phyloP scores from a whole-genome alignment of 2,888 invertebrate genomes.

The Microctonus hyperodae region DNA sequence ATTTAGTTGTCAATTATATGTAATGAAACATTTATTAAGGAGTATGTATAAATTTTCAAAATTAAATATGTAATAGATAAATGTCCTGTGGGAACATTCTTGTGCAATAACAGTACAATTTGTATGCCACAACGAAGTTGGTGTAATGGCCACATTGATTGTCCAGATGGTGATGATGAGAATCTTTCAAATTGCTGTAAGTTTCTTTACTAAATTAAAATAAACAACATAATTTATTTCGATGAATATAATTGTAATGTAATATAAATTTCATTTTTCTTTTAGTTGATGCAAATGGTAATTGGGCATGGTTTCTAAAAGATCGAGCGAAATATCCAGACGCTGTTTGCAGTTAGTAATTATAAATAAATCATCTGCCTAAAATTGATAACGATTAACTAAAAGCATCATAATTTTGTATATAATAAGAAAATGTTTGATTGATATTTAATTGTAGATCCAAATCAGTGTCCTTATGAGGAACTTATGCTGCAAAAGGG shows the following conservation, averaged over 20 bases:
- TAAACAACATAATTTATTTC: neutral
- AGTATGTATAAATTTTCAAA: neutral
- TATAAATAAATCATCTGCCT: too few species aligned
- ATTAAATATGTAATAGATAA: constrained; percentile 59
- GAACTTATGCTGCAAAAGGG: constrained; percentile 14
- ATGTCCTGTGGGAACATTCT: constrained; percentile 67
- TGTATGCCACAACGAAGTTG: constrained; percentile 67
- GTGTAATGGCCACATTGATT: constrained; percentile 66
- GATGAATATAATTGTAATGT: neutral
- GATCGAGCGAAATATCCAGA: constrained; percentile 33
- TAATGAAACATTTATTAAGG: neutral
- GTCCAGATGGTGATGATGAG: constrained; percentile 63
- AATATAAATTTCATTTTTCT: constrained; percentile 20
- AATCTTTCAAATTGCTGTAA: constrained; percentile 55
- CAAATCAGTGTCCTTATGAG: constrained; percentile 39
- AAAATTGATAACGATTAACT: too few species aligned
- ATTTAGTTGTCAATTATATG: neutral
- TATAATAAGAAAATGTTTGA: too few species aligned
- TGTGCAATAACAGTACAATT: constrained; percentile 65
- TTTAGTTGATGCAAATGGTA: constrained; percentile 54
- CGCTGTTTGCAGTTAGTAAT: constrained; percentile 43
- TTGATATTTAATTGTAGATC: constrained; percentile 40
- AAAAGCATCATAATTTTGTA: too few species aligned
- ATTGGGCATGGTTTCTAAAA: constrained; percentile 48
- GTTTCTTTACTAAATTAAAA: constrained; percentile 38